These are phyloP conservation scores for Criorhina ranunculi DNA, from an alignment of 2,888 invertebrate species.

Conservation along the genomic window DNA sequence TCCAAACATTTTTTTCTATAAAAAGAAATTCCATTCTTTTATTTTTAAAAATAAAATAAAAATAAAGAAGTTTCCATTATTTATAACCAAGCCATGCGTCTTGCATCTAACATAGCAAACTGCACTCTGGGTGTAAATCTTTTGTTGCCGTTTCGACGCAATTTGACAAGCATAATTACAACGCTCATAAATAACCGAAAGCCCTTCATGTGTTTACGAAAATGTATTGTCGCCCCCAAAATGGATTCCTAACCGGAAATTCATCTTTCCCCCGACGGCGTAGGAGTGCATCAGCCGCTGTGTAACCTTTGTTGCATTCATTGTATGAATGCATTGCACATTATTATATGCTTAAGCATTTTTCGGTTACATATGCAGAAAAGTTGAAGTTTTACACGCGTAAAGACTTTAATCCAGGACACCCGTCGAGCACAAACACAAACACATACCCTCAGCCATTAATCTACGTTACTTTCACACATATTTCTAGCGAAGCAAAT, in stretches of 20 bases:
- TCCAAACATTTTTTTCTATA: too few relatives aligned
- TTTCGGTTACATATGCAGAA: slow-evolving; percentile 60
- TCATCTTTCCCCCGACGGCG: neutral
- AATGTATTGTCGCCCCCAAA: slow-evolving; percentile 17
- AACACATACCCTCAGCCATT: slow-evolving; percentile 57
- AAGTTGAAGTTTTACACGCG: slow-evolving; percentile 40
- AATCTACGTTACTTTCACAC: slow-evolving; percentile 65
- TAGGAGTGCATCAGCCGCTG: neutral
- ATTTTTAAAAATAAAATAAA: neutral
- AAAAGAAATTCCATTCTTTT: neutral
- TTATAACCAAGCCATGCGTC: neutral
- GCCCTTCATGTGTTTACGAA: slow-evolving; percentile 11
- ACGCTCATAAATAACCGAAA: slow-evolving; percentile 36
- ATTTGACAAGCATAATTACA: slow-evolving; percentile 17
- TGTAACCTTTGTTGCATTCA: slow-evolving; percentile 7
- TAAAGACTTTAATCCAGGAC: slow-evolving; percentile 48
- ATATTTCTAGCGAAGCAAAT: slow-evolving; percentile 63
- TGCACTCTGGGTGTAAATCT: neutral
- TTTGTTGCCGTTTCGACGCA: slow-evolving; percentile 22
- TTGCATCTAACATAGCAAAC: neutral
- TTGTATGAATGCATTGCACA: slow-evolving; percentile 22
- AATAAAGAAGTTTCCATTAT: neutral
- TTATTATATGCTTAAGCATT: slow-evolving; percentile 30
- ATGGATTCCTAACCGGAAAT: slow-evolving; percentile 5
- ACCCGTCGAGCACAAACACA: slow-evolving; percentile 22